A percentile compares a stretch with the other conserved stretches of the same genome.
phyloP scores from a whole-genome alignment of 1,140 invertebrate genomes.

The Drosophila pseudoobscura region DNA sequence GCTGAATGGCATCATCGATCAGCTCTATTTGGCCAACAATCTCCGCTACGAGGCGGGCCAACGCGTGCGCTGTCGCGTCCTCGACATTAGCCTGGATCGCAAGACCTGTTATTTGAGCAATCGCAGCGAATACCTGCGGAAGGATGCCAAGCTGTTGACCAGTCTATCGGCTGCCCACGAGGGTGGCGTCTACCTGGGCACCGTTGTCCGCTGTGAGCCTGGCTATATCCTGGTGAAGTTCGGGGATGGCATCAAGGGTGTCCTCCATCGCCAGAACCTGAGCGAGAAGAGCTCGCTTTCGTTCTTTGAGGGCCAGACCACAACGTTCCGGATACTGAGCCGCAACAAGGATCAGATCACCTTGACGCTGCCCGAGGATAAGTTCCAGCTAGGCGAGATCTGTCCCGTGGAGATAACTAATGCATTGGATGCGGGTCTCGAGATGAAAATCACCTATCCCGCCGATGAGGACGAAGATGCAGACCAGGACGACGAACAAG shows the following conservation, averaged over 20 bases:
- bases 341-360: conserved; percentile 58
- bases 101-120: conserved; percentile 84
- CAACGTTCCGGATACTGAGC: conserved; percentile 65
- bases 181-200: conserved; percentile 85
- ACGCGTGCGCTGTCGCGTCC: conserved; percentile 83
- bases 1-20: conserved; percentile 69
- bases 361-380: conserved; percentile 68
- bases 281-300: conserved; percentile 80
- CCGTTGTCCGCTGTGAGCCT: conserved; percentile 84
- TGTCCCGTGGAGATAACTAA: conserved; percentile 72
- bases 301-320: conserved; percentile 86
- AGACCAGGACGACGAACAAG: conserved; percentile 36
- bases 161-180: conserved; percentile 84
- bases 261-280: conserved; percentile 84
- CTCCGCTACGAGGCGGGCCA: conserved; percentile 53
- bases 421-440: conserved; percentile 73
- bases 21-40: conserved; percentile 59
- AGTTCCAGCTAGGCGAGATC: conserved; percentile 72
- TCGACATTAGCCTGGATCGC: conserved; percentile 79
- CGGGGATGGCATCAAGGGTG: conserved; percentile 86
- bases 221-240: conserved; percentile 86
- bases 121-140: conserved; percentile 84
- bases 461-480: conserved; percentile 63
- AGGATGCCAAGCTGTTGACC: conserved; percentile 84
- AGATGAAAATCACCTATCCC: conserved; percentile 68